Evolutionary conservation across 2,888 invertebrate species (phyloP).

Genomic region (Hyles lineata): DNA sequence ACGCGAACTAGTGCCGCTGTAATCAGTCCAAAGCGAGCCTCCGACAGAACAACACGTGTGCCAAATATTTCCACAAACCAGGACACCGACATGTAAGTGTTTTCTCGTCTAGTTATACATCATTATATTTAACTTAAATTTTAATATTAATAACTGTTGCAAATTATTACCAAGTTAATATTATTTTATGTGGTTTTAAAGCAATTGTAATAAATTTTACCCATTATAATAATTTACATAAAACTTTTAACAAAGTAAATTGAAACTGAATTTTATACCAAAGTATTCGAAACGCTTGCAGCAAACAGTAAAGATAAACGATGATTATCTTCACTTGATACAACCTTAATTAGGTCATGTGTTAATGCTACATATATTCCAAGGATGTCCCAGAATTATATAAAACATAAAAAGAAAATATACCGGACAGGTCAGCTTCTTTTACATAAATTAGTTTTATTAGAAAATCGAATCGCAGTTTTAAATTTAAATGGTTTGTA

Average conservation of each 20-base stretch:
- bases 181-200: too few relatives aligned
- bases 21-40: not conserved
- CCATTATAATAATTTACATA: not conserved
- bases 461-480: too few relatives aligned
- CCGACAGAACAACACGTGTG: not conserved
- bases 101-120: not conserved
- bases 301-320: not conserved
- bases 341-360: not conserved
- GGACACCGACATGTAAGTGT: not conserved
- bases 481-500: too few relatives aligned
- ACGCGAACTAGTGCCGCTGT: not conserved
- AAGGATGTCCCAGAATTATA: too few relatives aligned
- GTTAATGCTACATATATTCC: too few relatives aligned
- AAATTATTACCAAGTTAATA: too few relatives aligned
- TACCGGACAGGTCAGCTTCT: too few relatives aligned
- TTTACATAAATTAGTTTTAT: too few relatives aligned
- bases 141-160: too few relatives aligned
- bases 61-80: not conserved
- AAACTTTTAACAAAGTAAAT: not conserved
- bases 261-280: not conserved
- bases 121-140: too few relatives aligned
- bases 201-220: too few relatives aligned
- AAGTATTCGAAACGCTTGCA: not conserved
- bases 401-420: too few relatives aligned
- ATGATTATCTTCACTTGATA: slow-evolving; percentile 1